phyloP scores from a whole-genome alignment of 2,888 invertebrate genomes.

The Theretra japonica region DNA sequence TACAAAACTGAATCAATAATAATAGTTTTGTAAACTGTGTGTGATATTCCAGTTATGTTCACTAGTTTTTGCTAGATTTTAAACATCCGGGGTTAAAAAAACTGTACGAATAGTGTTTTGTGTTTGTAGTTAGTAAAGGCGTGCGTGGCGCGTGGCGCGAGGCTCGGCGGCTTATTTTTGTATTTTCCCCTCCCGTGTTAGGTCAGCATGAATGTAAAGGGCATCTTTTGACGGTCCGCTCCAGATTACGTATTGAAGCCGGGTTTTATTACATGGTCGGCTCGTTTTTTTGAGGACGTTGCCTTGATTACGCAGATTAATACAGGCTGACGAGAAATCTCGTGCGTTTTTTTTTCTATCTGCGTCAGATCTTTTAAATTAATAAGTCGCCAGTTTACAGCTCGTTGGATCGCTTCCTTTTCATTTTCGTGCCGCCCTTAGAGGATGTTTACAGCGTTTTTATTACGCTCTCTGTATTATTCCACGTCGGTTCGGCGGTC shows the following conservation, averaged over 20 bases:
- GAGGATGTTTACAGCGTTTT: constrained; percentile 57
- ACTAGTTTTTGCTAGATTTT: background rate
- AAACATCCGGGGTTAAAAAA: constrained; percentile 1
- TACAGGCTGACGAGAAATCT: constrained; percentile 47
- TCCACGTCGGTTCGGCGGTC: constrained; percentile 42
- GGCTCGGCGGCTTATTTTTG: constrained; percentile 3
- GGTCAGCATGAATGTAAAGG: constrained; percentile 43
- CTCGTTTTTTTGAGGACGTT: constrained; percentile 44
- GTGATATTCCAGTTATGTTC: too few species aligned
- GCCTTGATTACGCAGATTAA: constrained; percentile 59
- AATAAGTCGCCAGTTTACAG: constrained; percentile 63
- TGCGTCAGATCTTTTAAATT: constrained; percentile 56
- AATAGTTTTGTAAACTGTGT: too few species aligned
- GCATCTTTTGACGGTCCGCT: constrained; percentile 46
- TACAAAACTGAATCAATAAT: too few species aligned
- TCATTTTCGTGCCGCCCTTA: constrained; percentile 51
- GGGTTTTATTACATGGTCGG: constrained; percentile 44
- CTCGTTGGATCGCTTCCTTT: constrained; percentile 55
- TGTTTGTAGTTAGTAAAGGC: background rate
- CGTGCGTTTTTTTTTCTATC: constrained; percentile 47
- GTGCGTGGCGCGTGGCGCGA: background rate
- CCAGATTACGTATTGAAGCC: constrained; percentile 50
- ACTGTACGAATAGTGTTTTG: background rate
- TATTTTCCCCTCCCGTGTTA: constrained; percentile 23
- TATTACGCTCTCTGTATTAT: constrained; percentile 50